These are phyloP conservation scores for Papilio xuthus DNA, from an alignment of 1,140 invertebrate species.

Conservation along the genomic window DNA sequence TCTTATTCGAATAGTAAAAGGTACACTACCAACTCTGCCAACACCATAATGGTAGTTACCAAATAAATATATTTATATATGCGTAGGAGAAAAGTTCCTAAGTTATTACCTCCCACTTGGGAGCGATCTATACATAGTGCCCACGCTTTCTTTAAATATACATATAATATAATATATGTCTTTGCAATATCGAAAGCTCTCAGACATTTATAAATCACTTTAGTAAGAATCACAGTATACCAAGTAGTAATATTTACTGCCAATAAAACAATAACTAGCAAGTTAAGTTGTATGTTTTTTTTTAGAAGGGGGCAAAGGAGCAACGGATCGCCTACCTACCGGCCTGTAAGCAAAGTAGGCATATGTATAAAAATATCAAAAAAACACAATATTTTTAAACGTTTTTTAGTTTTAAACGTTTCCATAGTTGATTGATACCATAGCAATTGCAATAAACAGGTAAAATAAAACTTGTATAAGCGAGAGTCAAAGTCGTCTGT, in stretches of 20 bases:
- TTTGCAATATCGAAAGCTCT: conserved; percentile 25
- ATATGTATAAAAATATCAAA: too few relatives aligned
- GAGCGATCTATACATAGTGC: conserved; percentile 32
- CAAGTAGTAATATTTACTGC: not conserved
- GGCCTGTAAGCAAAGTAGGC: too few relatives aligned
- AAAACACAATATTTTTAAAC: too few relatives aligned
- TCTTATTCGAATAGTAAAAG: not conserved
- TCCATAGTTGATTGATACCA: too few relatives aligned
- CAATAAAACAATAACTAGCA: not conserved
- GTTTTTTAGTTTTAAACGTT: too few relatives aligned
- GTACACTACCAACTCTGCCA: conserved; percentile 3
- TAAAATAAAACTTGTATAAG: too few relatives aligned
- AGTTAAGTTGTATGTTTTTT: too few relatives aligned
- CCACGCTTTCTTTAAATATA: conserved; percentile 29
- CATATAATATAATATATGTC: conserved; percentile 11
- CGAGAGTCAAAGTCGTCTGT: too few relatives aligned
- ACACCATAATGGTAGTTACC: not conserved
- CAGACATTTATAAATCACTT: not conserved
- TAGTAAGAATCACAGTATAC: not conserved
- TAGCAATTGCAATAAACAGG: too few relatives aligned
- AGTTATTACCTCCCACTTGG: conserved; percentile 39
- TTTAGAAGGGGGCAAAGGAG: too few relatives aligned
- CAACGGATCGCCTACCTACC: too few relatives aligned
- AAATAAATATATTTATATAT: conserved; percentile 17
- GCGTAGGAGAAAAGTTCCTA: conserved; percentile 35